Conservation (phyloP, 2,797 vertebrate genomes). For the Crocidura indochinensis region DNA sequence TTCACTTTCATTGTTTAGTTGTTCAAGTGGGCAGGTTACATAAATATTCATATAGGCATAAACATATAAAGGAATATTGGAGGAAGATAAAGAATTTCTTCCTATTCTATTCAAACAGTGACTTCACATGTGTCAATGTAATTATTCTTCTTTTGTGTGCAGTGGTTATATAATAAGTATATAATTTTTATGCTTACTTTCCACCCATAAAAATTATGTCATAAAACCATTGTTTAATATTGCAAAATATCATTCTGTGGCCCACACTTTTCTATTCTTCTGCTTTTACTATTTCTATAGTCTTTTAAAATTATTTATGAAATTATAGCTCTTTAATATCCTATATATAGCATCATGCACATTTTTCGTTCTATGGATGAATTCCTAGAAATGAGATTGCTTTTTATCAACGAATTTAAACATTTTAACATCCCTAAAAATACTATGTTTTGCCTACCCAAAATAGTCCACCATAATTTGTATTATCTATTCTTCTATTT, state of each 20-base stretch:
- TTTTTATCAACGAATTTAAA: neutral
- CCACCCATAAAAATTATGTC: no score
- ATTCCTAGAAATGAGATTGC: neutral
- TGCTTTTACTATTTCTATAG: neutral
- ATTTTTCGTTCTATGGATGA: neutral
- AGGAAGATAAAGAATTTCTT: neutral
- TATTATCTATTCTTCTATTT: no score
- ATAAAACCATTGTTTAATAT: neutral
- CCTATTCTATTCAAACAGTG: no score
- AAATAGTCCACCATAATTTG: no score
- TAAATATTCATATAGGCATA: no score
- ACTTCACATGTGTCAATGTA: neutral
- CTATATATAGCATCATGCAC: no score
- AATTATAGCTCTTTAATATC: no score
- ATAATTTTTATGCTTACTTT: neutral
- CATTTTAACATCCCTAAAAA: neutral
- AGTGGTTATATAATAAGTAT: no score
- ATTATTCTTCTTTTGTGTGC: rapidly evolving
- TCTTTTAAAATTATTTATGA: no score
- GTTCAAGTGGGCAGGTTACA: neutral
- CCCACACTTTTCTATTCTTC: neutral
- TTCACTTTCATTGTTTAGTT: neutral
- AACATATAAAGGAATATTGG: neutral
- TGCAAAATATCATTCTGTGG: neutral
- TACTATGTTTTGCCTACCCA: no score